Conservation (phyloP, 1,140 invertebrate genomes). For the Cryptotermes secundus region DNA sequence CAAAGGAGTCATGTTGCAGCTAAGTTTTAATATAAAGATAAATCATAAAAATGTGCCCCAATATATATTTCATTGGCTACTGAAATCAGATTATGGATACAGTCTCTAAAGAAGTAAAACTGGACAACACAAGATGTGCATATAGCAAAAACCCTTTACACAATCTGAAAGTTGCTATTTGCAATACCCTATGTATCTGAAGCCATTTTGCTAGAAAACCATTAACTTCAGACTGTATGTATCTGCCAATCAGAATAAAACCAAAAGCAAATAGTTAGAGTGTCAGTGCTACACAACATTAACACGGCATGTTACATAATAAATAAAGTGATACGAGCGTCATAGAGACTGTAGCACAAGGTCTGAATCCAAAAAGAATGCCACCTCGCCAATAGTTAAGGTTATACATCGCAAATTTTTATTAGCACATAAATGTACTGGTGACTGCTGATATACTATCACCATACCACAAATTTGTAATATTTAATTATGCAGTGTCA, state of each 20-base stretch:
- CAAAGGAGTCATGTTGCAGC: not conserved
- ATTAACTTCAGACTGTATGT: not conserved
- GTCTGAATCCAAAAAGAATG: slow-evolving; percentile 19
- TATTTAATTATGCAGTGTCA: not conserved
- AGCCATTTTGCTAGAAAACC: not conserved
- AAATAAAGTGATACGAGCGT: not conserved
- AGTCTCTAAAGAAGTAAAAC: not conserved
- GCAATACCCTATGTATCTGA: not conserved
- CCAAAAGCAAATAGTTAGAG: not conserved
- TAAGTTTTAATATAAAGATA: not conserved
- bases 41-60: too few species aligned
- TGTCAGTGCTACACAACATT: not conserved
- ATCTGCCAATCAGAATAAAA: not conserved
- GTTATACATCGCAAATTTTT: not conserved
- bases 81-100: not conserved
- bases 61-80: slow-evolving; percentile 4
- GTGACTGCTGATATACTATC: slow-evolving; percentile 3
- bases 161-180: not conserved
- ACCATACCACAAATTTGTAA: not conserved
- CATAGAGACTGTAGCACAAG: not conserved
- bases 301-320: not conserved
- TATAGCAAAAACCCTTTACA: not conserved
- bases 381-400: not conserved
- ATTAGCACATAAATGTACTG: not conserved
- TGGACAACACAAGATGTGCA: not conserved